phyloP scores from a whole-genome alignment of 2,113 vertebrate genomes.

The chimpanzee (Pan troglodytes) region NHGRI_mPanTro3-v2.1_pri NC_086015.1:178085501-178086000 shows the following conservation, averaged over 20 bases:
- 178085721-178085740: background rate
- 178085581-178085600: constrained; percentile 16
- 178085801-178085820: background rate
- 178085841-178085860: background rate
- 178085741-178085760: background rate
- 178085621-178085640: background rate
- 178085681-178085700: background rate
- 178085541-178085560: background rate
- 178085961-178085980: background rate
- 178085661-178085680: background rate
- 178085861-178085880: background rate
- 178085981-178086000: background rate
- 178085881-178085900: background rate
- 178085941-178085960: background rate
- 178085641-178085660: background rate
- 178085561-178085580: background rate
- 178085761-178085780: background rate
- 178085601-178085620: background rate
- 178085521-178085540: background rate
- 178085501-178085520: constrained; percentile 51
- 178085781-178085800: background rate
- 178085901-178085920: background rate
- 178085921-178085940: background rate
- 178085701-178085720: background rate
- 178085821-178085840: background rate